These are phyloP conservation scores for Okapia johnstoni DNA, from an alignment of 2,113 vertebrate genomes.

Conservation along the genomic window DNA sequence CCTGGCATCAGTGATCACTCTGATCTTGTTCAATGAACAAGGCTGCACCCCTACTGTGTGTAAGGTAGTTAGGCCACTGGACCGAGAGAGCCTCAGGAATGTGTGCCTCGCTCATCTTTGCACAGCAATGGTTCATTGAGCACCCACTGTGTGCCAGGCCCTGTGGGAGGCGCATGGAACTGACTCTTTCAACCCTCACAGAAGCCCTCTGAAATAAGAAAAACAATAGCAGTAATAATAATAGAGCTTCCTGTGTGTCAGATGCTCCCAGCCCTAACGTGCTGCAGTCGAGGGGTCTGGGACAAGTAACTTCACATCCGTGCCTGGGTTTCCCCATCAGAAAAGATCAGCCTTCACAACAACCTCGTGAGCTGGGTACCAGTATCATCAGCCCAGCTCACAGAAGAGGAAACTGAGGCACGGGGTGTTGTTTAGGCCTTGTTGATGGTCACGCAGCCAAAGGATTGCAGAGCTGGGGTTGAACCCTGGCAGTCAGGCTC, in stretches of 20 bases:
- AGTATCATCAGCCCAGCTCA: rapidly evolving
- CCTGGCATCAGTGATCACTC: background rate
- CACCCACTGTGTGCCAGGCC: background rate
- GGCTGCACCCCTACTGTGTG: rapidly evolving
- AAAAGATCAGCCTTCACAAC: background rate
- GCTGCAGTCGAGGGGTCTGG: rapidly evolving
- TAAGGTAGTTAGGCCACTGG: background rate
- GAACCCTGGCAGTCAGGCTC: background rate
- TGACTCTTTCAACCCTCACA: background rate
- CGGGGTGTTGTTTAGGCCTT: rapidly evolving
- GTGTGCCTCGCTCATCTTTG: background rate
- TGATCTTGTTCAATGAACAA: rapidly evolving
- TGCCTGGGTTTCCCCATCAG: background rate
- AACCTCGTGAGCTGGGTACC: background rate
- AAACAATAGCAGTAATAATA: rapidly evolving
- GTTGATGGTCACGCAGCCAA: background rate
- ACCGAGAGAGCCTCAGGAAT: background rate
- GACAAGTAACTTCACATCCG: rapidly evolving
- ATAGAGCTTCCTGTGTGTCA: background rate
- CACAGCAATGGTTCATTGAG: rapidly evolving
- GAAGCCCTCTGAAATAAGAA: too few relatives aligned
- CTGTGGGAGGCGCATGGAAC: background rate
- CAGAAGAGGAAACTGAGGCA: background rate
- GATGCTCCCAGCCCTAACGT: background rate
- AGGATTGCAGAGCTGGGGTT: background rate